Evolutionary conservation across 2,797 vertebrate species (phyloP).

Genomic region (Spinus olivaceus): DNA sequence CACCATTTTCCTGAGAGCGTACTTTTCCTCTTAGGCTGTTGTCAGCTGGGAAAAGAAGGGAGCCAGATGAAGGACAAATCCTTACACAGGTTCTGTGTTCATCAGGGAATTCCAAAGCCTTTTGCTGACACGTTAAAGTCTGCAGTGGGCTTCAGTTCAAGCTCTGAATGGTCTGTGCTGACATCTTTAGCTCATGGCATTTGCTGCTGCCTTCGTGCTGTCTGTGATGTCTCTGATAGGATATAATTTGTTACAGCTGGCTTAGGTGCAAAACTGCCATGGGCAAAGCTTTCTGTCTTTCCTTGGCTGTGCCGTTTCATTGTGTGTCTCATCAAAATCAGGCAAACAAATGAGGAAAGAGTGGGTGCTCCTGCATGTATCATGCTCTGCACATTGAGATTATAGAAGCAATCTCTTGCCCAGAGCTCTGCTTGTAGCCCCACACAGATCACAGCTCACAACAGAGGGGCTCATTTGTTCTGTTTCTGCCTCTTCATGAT

Average conservation of each 20-base stretch:
- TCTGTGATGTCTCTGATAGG: neutral
- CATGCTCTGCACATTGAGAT: neutral
- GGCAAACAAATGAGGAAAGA: slow-evolving; percentile 28
- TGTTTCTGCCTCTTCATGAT: slow-evolving; percentile 53
- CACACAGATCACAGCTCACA: neutral
- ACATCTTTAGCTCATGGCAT: slow-evolving; percentile 19
- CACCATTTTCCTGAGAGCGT: neutral
- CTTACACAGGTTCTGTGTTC: neutral
- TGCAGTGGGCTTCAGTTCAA: neutral
- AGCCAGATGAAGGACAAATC: neutral
- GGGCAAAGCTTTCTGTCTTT: slow-evolving; percentile 23
- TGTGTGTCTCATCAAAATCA: slow-evolving; percentile 34
- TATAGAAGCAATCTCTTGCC: neutral
- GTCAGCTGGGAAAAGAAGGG: neutral
- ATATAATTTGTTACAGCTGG: slow-evolving; percentile 43
- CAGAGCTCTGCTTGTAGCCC: neutral
- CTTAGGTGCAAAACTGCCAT: neutral
- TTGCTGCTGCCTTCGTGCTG: neutral
- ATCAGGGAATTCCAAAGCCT: neutral
- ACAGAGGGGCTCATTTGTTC: slow-evolving; percentile 30
- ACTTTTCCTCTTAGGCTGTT: neutral
- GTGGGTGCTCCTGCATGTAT: neutral
- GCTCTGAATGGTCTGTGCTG: neutral
- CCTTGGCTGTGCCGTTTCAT: slow-evolving; percentile 21
- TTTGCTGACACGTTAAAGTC: neutral